A percentile compares a stretch with the other conserved stretches of the same genome.
These are phyloP conservation scores for Bambusicola thoracicus DNA, from an alignment of 2,113 vertebrate genomes.

Conservation along the genomic window DNA sequence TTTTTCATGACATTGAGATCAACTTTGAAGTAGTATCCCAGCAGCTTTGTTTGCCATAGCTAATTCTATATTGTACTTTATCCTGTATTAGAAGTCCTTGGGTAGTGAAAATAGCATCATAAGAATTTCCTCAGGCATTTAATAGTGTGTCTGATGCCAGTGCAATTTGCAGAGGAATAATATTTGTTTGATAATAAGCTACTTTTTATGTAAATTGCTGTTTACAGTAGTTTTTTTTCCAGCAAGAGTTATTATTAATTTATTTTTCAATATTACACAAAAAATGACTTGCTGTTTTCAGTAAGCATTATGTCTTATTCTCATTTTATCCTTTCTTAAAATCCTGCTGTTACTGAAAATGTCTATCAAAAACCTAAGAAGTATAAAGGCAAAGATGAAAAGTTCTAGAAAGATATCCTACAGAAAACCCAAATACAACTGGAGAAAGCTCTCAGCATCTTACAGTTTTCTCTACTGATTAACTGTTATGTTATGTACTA, in stretches of 20 bases:
- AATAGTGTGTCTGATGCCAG: neutral
- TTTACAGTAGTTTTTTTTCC: neutral
- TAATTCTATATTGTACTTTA: neutral
- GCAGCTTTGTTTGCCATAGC: neutral
- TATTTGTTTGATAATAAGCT: neutral
- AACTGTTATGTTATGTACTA: neutral
- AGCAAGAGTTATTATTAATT: neutral
- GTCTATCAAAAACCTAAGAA: neutral
- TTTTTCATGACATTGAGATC: neutral
- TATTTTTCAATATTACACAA: neutral
- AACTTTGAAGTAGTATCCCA: neutral
- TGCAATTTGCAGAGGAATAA: neutral
- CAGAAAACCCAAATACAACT: neutral
- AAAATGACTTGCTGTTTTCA: neutral
- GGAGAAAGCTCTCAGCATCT: neutral
- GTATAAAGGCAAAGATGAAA: neutral
- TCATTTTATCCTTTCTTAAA: neutral
- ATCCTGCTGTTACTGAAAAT: neutral
- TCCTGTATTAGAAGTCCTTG: neutral
- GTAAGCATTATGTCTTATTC: neutral
- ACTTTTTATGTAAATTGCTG: neutral
- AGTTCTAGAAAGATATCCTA: neutral
- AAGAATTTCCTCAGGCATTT: neutral
- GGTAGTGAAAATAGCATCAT: neutral
- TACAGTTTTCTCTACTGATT: neutral